phyloP scores from a whole-genome alignment of 35 echinoderm and acorn worm genomes.

The Eucidaris tribuloides region DNA sequence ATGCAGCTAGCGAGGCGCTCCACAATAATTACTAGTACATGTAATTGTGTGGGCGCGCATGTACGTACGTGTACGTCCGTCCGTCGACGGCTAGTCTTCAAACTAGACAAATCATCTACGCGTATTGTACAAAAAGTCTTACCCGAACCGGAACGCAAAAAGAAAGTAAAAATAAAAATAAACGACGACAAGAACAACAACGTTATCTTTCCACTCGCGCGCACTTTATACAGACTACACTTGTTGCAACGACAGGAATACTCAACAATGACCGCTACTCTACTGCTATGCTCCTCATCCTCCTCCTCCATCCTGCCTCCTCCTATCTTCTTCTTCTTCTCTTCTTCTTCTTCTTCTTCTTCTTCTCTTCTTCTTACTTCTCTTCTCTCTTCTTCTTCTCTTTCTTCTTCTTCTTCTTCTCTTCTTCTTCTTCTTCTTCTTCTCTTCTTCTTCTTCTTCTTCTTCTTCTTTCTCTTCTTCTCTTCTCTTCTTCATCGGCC shows the following conservation, averaged over 20 bases:
- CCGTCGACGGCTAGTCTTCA: no score
- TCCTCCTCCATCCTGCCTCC: neutral
- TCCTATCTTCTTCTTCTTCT: neutral
- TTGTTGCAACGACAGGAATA: neutral
- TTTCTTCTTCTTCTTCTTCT: neutral
- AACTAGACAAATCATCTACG: no score
- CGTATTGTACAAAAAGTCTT: no score
- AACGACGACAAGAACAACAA: no score
- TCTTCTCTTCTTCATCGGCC: neutral
- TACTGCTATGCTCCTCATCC: neutral
- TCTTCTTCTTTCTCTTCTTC: neutral
- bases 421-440: neutral
- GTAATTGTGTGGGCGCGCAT: no score
- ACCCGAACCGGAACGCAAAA: no score
- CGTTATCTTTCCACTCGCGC: no score
- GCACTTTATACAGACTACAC: no score
- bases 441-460: neutral
- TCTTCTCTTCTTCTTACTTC: neutral
- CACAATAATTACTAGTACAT: no score
- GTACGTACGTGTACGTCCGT: no score
- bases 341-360: neutral
- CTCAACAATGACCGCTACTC: neutral
- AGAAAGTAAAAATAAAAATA: no score
- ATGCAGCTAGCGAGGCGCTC: no score
- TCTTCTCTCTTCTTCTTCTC: neutral